phyloP scores from a whole-genome alignment of 2,113 vertebrate genomes.

The Muscicapa adusta region DNA sequence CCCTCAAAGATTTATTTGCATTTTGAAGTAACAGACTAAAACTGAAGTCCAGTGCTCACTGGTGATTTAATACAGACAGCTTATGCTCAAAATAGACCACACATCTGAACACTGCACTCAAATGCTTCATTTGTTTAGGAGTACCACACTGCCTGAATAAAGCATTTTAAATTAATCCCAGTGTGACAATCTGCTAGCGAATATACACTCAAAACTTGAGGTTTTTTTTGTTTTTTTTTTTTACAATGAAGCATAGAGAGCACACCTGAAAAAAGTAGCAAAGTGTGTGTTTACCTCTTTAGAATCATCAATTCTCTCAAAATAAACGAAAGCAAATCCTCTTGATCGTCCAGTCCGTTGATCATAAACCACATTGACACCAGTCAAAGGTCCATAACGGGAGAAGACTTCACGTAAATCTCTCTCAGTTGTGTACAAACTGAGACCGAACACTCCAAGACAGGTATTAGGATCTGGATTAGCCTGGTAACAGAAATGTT shows the following conservation, averaged over 20 bases:
- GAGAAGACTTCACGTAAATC: conserved; percentile 93
- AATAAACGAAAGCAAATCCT: conserved; percentile 94
- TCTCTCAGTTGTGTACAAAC: conserved; percentile 91
- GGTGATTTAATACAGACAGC: not conserved
- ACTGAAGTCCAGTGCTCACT: not conserved
- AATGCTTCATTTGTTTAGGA: not conserved
- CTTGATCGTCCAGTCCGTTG: conserved; percentile 90
- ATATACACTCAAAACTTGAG: not conserved
- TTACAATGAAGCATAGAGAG: not conserved
- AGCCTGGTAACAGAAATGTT: conserved; percentile 72
- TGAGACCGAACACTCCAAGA: conserved; percentile 92
- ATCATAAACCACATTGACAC: conserved; percentile 93
- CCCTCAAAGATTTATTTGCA: not conserved
- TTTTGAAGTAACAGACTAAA: not conserved
- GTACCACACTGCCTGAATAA: not conserved
- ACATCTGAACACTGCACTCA: not conserved
- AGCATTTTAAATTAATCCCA: not conserved
- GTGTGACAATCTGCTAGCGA: not conserved
- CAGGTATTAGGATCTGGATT: conserved; percentile 94
- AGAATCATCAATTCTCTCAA: conserved; percentile 89
- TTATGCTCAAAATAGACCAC: not conserved
- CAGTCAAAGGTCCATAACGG: conserved; percentile 87
- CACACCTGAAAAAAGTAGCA: not conserved
- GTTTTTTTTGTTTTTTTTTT: not conserved
- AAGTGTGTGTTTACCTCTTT: conserved; percentile 82